These are phyloP conservation scores for Pelobates fuscus DNA, from an alignment of 2,113 vertebrate species.

Conservation along the genomic window DNA sequence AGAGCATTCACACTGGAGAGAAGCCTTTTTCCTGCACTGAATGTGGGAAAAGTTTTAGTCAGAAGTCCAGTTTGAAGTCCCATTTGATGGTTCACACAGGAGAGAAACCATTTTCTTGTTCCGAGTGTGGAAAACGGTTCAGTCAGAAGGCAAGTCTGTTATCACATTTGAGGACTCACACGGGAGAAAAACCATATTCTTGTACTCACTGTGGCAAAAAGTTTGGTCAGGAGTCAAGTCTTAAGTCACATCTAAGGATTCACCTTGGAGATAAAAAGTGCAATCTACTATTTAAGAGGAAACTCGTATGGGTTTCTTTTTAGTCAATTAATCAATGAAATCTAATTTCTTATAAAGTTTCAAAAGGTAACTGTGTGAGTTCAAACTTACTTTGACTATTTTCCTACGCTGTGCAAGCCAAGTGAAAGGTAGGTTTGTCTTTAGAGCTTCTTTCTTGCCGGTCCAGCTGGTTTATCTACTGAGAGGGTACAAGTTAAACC, in stretches of 20 bases:
- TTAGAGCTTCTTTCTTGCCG: too few species aligned
- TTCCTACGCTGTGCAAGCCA: too few species aligned
- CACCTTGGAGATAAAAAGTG: not conserved
- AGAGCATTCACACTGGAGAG: conserved; percentile 33
- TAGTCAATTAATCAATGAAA: too few species aligned
- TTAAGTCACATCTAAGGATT: not conserved
- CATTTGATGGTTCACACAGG: conserved; percentile 47
- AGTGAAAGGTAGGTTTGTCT: too few species aligned
- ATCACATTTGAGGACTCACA: conserved; percentile 51
- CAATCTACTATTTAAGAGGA: not conserved
- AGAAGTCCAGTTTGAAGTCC: conserved; percentile 3
- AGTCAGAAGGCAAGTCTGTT: conserved; percentile 50
- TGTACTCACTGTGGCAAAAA: conserved; percentile 9
- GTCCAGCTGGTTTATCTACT: too few species aligned
- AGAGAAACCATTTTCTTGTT: conserved; percentile 50
- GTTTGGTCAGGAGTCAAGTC: not conserved
- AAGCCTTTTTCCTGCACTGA: conserved; percentile 14
- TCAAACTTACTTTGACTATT: too few species aligned
- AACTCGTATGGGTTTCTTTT: not conserved
- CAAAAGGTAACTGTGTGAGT: too few species aligned
- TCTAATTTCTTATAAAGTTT: too few species aligned
- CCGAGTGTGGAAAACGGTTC: conserved; percentile 54
- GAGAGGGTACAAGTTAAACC: too few species aligned
- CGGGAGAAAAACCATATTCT: not conserved
- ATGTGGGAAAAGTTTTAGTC: conserved; percentile 41